These are phyloP conservation scores for Rhincodon typus DNA, from an alignment of 2,797 vertebrate genomes.

Conservation along the genomic window DNA sequence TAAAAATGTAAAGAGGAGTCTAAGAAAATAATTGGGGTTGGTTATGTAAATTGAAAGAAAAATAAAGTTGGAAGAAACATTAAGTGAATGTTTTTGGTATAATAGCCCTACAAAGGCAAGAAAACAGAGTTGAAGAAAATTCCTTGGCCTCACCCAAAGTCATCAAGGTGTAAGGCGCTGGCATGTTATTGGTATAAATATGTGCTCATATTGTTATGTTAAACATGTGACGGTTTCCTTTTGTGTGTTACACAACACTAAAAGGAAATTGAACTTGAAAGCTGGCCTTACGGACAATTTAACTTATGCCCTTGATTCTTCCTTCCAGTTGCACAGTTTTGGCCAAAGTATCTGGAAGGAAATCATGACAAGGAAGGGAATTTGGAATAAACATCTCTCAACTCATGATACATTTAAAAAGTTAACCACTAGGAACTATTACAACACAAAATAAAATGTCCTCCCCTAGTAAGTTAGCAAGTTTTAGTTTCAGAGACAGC, in stretches of 20 bases:
- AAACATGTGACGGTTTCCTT: conserved; percentile 29
- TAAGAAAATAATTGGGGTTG: neutral
- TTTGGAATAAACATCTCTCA: neutral
- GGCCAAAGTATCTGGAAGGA: neutral
- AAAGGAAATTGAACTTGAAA: conserved; percentile 29
- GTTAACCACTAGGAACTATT: neutral
- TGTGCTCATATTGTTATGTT: neutral
- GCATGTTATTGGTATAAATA: neutral
- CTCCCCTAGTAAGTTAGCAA: neutral
- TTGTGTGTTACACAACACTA: neutral
- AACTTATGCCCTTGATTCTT: neutral
- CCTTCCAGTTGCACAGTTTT: conserved; percentile 1
- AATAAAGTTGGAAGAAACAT: neutral
- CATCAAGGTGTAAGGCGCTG: neutral
- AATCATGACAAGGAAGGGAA: neutral
- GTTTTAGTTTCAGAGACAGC: neutral
- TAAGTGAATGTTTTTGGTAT: neutral
- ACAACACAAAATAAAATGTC: neutral
- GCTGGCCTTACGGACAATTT: neutral
- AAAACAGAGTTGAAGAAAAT: neutral
- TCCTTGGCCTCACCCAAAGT: neutral
- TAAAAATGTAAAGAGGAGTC: neutral
- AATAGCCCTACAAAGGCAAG: neutral
- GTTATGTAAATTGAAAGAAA: neutral
- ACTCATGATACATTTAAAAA: neutral